Evolutionary conservation across 2,888 invertebrate species (phyloP), one percentile per base, ranked within the genome.

Genomic region (Leptopilina myrica): DNA sequence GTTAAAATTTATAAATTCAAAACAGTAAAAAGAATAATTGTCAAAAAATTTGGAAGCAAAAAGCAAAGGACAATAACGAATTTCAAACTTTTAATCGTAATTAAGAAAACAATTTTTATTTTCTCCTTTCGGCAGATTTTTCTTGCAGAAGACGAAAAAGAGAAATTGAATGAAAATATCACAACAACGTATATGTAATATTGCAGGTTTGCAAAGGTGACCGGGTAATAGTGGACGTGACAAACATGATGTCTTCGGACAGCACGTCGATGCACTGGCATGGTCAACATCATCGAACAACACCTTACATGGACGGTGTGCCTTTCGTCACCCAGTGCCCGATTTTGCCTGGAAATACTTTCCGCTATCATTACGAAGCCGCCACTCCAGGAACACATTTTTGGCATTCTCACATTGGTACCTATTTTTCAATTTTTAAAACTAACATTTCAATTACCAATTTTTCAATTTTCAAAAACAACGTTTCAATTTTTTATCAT

Each of bases 181-280:
- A n/a, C 14, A 59, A 15, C n/a, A 59, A 59, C 43, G 8, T 5
- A 43, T n/a, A 8, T 59, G 59, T n/a, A 59, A 59, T 59, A 49
- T 49, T 79, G 40, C 86, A 97, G 96, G 97, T 98, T 0, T 98
- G 98, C 89, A 93, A 95, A 86, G 95, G 96, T n/a, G 98, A 98
- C 89, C 93, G 94, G 46, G 93, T 98, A 4, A 94, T 96, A 43
- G 97, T 97, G 0, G 97, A 97, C 87, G 96, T 98, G 8, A 94
- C 94, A 83, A 98, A 98, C 89, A 93, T 94, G 80, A 90, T 98
- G 90, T 93, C 95, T 88, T 95, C 96, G 0, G 97, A 97, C 89
- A 95, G 95, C 33, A 97, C 97, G 0, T 95, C 96, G 0, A 95
- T 98, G 26, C 98, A 98, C 89, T 98, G 98, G 98, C 98, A 98